Conservation (phyloP, 2,113 vertebrate species). For the Micronycteris hirsuta region DNA sequence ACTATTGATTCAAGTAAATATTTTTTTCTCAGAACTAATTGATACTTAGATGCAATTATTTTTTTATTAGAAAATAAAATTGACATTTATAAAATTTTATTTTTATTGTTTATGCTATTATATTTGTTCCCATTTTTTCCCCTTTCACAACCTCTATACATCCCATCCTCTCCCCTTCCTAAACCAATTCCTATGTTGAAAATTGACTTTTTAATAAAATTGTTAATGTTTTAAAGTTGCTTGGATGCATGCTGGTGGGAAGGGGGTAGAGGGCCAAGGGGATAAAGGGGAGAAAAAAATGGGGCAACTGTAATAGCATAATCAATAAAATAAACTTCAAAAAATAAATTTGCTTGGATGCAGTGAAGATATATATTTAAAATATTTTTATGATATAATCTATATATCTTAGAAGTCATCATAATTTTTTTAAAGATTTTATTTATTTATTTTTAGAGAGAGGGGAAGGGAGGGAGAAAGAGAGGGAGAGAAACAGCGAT, state of each 20-base stretch:
- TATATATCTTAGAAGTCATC: neutral
- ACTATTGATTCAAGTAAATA: neutral
- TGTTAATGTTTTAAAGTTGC: neutral
- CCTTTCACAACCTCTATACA: too few relatives aligned
- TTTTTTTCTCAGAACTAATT: neutral
- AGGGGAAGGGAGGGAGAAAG: too few relatives aligned
- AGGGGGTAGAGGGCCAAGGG: too few relatives aligned
- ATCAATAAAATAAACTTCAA: too few relatives aligned
- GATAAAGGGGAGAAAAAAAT: too few relatives aligned
- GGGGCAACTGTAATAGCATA: too few relatives aligned
- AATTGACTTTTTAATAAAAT: neutral
- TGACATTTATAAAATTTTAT: neutral
- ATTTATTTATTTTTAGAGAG: too few relatives aligned
- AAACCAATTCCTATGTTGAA: neutral
- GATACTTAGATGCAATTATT: neutral
- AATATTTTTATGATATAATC: slow-evolving; percentile 12
- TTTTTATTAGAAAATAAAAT: neutral
- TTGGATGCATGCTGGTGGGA: neutral
- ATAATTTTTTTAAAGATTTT: neutral
- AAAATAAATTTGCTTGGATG: neutral
- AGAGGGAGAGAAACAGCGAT: too few relatives aligned
- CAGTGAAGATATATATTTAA: neutral
- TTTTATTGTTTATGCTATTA: too few relatives aligned
- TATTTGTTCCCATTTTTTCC: too few relatives aligned
- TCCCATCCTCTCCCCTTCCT: too few relatives aligned